Conservation (phyloP, 2,113 vertebrate species). For the Canis aureus region DNA sequence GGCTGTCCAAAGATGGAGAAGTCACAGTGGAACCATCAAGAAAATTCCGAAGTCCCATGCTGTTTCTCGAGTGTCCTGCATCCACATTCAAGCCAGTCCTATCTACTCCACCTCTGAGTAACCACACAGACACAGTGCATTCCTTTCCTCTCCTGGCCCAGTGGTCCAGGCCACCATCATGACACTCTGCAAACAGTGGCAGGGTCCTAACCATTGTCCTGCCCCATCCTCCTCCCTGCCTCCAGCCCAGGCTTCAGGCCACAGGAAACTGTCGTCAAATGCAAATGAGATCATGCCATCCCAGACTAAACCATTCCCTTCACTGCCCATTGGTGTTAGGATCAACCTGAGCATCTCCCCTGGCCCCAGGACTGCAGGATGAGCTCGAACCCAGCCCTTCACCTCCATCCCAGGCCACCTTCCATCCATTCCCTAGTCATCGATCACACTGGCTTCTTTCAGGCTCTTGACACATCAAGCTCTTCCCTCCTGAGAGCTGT, state of each 20-base stretch:
- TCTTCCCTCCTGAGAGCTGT: neutral
- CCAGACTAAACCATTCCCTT: no score
- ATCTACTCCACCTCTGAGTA: neutral
- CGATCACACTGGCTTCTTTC: fast-evolving
- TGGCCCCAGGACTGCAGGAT: fast-evolving
- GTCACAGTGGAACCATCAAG: fast-evolving
- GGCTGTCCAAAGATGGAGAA: fast-evolving
- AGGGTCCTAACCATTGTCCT: fast-evolving
- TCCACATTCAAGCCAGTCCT: no score
- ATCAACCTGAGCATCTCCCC: fast-evolving
- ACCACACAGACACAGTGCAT: fast-evolving
- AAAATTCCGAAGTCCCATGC: fast-evolving
- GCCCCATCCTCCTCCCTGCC: neutral
- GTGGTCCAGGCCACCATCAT: fast-evolving
- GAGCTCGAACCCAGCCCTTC: neutral
- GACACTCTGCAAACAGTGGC: fast-evolving
- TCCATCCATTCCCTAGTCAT: fast-evolving
- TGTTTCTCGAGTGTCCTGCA: neutral
- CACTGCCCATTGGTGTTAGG: fast-evolving
- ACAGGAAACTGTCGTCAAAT: fast-evolving
- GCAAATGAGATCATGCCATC: fast-evolving
- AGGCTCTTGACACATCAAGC: fast-evolving
- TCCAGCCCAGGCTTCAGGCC: fast-evolving
- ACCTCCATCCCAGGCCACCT: no score
- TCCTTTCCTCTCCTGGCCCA: neutral